Evolutionary conservation across 2,888 invertebrate species (phyloP).

Genomic region (Agrochola litura): DNA sequence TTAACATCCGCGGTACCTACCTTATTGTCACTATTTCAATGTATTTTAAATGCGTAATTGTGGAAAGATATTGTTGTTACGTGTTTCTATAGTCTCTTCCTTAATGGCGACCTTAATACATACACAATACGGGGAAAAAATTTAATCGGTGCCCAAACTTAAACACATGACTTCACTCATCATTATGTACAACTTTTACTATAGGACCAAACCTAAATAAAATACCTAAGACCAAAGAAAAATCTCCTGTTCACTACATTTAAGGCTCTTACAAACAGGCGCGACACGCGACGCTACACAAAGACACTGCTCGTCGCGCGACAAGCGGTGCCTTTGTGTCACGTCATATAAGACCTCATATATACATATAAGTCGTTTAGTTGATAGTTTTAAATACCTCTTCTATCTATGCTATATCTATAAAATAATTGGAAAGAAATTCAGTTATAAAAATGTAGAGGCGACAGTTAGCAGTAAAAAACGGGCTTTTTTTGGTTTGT

Average conservation of each 20-base stretch:
- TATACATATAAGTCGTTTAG: too few relatives aligned
- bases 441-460: background rate
- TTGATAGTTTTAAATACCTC: background rate
- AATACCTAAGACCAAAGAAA: too few relatives aligned
- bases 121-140: background rate
- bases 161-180: too few relatives aligned
- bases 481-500: background rate
- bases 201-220: too few relatives aligned
- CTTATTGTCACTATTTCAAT: slow-evolving; percentile 21
- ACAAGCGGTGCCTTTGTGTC: too few relatives aligned
- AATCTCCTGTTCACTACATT: too few relatives aligned
- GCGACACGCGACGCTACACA: too few relatives aligned
- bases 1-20: slow-evolving; percentile 48
- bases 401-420: background rate
- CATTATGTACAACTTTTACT: too few relatives aligned
- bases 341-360: too few relatives aligned
- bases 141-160: too few relatives aligned
- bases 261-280: too few relatives aligned
- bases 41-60: slow-evolving; percentile 34
- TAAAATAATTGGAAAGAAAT: background rate
- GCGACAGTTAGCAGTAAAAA: background rate
- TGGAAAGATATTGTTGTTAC: slow-evolving; percentile 27
- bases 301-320: too few relatives aligned
- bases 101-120: slow-evolving; percentile 29
- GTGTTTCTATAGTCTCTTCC: slow-evolving; percentile 50